Percentiles rank a stretch among this genome's conserved stretches.
phyloP scores from a whole-genome alignment of 2,888 invertebrate genomes.

The Cerceris ruficornis region DNA sequence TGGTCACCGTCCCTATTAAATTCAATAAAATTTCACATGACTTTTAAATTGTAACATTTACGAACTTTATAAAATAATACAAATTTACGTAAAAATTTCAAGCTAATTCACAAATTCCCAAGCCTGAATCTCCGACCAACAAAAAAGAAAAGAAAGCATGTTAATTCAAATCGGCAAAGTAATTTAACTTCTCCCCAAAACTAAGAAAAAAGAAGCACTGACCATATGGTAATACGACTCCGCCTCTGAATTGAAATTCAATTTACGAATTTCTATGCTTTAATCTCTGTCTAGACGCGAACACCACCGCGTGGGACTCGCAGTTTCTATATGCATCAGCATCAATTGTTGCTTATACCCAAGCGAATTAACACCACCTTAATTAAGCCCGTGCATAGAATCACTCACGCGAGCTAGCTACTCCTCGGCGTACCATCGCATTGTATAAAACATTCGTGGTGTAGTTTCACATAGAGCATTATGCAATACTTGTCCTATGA shows the following conservation, averaged over 20 bases:
- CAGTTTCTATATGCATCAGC: conserved; percentile 1
- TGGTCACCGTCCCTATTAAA: too few relatives aligned
- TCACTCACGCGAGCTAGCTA: conserved; percentile 25
- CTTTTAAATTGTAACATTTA: too few relatives aligned
- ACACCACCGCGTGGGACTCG: neutral
- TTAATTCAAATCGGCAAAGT: too few relatives aligned
- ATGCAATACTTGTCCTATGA: conserved; percentile 17
- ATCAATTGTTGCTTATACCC: conserved; percentile 49
- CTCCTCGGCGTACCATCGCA: conserved; percentile 9
- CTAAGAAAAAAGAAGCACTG: neutral
- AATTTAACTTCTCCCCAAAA: too few relatives aligned
- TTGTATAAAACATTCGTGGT: conserved; percentile 33
- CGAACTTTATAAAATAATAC: too few relatives aligned
- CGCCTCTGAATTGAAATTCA: conserved; percentile 13
- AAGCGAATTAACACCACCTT: conserved; percentile 48
- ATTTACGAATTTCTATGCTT: conserved; percentile 1
- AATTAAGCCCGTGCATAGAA: conserved; percentile 48
- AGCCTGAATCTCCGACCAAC: too few relatives aligned
- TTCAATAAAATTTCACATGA: too few relatives aligned
- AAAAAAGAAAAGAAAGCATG: too few relatives aligned
- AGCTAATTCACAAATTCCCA: too few relatives aligned
- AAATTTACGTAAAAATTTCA: too few relatives aligned
- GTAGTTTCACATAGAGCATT: conserved; percentile 37
- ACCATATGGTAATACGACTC: conserved; percentile 1
- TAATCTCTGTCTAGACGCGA: conserved; percentile 23